phyloP scores from a whole-genome alignment of 2,888 invertebrate species.

The Syritta pipiens region DNA sequence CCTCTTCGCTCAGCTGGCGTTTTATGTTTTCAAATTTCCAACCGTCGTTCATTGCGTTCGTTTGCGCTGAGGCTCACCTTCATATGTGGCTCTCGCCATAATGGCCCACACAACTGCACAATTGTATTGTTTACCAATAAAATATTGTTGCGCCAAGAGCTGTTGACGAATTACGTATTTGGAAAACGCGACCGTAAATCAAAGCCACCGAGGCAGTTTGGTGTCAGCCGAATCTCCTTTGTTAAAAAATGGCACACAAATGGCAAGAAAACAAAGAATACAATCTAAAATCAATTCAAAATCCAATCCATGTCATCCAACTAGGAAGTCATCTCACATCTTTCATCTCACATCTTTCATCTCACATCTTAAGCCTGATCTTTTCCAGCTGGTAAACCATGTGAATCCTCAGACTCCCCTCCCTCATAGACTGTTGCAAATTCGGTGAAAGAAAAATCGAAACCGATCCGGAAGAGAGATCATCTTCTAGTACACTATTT shows the following conservation, averaged over 20 bases:
- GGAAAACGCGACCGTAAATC: conserved; percentile 22
- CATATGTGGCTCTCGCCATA: neutral
- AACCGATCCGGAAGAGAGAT: conserved; percentile 64
- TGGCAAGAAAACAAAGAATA: no score
- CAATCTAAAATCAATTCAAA: no score
- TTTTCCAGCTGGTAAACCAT: conserved; percentile 22
- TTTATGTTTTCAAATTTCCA: neutral
- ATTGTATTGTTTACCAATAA: conserved; percentile 15
- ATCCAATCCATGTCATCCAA: conserved; percentile 29
- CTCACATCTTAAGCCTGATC: conserved; percentile 28
- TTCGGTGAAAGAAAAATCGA: conserved; percentile 16
- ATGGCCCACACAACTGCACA: neutral
- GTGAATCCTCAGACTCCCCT: conserved; percentile 4
- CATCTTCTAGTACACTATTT: conserved; percentile 31
- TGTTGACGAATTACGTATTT: conserved; percentile 47
- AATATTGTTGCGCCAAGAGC: conserved; percentile 12
- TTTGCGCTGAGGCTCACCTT: conserved; percentile 16
- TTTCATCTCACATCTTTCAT: no score
- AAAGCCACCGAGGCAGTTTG: conserved; percentile 13
- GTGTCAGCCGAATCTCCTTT: conserved; percentile 30
- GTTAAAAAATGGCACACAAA: conserved; percentile 36
- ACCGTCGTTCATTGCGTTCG: neutral
- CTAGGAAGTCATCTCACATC: conserved; percentile 48
- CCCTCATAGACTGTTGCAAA: neutral
- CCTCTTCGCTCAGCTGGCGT: neutral